Conservation (phyloP, 2,113 vertebrate genomes). For the Megaceryle maxima region DNA sequence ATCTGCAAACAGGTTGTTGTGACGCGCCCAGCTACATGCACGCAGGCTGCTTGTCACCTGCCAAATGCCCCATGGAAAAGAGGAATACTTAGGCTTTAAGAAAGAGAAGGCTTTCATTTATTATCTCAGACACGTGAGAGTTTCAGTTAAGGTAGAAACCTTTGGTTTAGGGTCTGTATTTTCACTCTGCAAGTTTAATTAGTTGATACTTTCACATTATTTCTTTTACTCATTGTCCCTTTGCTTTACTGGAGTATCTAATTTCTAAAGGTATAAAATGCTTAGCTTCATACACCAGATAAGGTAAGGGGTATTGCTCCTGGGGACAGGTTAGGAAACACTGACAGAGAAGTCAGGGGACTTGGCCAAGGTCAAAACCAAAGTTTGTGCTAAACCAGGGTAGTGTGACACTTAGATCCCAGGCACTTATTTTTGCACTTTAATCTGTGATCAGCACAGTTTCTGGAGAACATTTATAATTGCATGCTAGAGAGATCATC, state of each 20-base stretch:
- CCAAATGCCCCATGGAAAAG: neutral
- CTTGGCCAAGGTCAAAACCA: neutral
- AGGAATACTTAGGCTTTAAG: neutral
- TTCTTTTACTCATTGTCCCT: neutral
- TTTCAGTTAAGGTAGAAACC: neutral
- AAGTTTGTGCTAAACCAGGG: neutral
- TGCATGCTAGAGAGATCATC: neutral
- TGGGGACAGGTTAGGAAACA: neutral
- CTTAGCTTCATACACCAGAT: neutral
- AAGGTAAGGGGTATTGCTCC: neutral
- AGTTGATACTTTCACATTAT: neutral
- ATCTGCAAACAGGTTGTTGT: neutral
- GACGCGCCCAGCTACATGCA: neutral
- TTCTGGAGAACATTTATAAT: neutral
- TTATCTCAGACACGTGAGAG: neutral
- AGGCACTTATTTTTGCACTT: neutral
- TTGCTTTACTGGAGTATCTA: neutral
- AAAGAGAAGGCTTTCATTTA: neutral
- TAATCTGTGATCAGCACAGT: neutral
- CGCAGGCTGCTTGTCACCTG: neutral
- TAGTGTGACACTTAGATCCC: neutral
- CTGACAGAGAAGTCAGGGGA: neutral
- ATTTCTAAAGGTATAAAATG: neutral
- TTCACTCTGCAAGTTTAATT: neutral
- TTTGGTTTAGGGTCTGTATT: neutral